Base-by-base conservation (phyloP, 2,797 vertebrate species). In the Falco berigora region DNA sequence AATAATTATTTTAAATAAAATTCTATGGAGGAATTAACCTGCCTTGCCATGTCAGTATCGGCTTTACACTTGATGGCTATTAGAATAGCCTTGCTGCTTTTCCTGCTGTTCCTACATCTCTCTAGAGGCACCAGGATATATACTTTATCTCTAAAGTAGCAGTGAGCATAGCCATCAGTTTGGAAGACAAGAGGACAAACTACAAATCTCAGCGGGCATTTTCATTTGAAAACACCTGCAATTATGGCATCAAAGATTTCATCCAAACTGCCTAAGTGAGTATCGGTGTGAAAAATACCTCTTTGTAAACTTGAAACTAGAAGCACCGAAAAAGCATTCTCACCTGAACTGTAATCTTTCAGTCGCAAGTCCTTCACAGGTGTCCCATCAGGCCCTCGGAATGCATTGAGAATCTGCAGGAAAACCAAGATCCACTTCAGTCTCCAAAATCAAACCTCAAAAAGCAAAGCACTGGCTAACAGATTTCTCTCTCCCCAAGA, bases 321-420 rank as follows among this genome's bases (percentile, higher is more conserved):
- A 75, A 88, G 86, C 73, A 94, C 38, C 86, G 78, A 61, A 75
- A 91, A 94, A 93, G 89, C 80, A 21, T 84, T 80, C 98, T 98
- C 98, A 98, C 98, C 98, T 98, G 98, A 97, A 75, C 97, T 98
- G 96, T 97, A 98, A 97, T 98, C 98, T 96, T 98, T 98, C 75
- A 98, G 95, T 68, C 98, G 92, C 97, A 98, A 91, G 90, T 98
- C 97, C 94, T 98, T 98, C 75, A 98, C 90, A 28, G 98, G 98
- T 12, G 93, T 96, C 76, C 97, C 98, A 87, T 97, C 97, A 14
- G 96, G 96, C 75, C 97, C 97, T 94, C 95, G 96, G 97, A 98
- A 98, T 64, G 98, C 98, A 0, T 97, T 97, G 94, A 98, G 98
- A 88, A 98, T 98, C 98, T 98, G 80, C 28, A 97, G 93, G 74